A percentile compares a stretch with the other conserved stretches of the same genome.
Conservation (phyloP, 2,797 vertebrate species). For the Aselliscus stoliczkanus region DNA sequence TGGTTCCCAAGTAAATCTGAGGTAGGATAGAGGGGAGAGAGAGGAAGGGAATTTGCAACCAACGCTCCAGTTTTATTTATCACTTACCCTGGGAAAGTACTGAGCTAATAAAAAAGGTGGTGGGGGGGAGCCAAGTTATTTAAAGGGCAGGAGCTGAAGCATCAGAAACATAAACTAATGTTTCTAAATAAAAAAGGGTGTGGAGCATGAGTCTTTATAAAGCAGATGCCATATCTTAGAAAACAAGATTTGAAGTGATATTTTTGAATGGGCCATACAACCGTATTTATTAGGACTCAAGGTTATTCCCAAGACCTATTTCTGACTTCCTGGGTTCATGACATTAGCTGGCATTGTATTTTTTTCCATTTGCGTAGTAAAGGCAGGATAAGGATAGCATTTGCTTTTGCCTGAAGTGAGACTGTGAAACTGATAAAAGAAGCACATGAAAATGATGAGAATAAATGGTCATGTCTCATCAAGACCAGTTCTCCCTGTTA, state of each 20-base stretch:
- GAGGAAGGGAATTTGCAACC: neutral
- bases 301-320: conserved; percentile 29
- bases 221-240: neutral
- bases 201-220: neutral
- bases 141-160: conserved; percentile 63
- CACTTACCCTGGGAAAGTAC: conserved; percentile 76
- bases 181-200: conserved; percentile 65
- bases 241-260: conserved; percentile 9
- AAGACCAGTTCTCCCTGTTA: neutral
- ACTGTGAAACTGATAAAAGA: neutral
- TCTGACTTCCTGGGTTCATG: neutral
- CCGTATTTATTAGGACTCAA: neutral
- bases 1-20: neutral
- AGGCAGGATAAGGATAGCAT: neutral
- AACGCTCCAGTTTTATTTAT: conserved; percentile 69
- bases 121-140: conserved; percentile 53
- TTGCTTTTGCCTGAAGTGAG: neutral
- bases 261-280: neutral
- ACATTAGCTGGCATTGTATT: neutral
- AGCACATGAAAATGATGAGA: neutral
- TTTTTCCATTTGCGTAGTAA: neutral
- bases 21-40: neutral
- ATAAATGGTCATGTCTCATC: neutral
- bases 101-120: conserved; percentile 73
- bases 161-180: conserved; percentile 63